Conservation (phyloP, 2,113 vertebrate genomes). For the Antigone vipio region DNA sequence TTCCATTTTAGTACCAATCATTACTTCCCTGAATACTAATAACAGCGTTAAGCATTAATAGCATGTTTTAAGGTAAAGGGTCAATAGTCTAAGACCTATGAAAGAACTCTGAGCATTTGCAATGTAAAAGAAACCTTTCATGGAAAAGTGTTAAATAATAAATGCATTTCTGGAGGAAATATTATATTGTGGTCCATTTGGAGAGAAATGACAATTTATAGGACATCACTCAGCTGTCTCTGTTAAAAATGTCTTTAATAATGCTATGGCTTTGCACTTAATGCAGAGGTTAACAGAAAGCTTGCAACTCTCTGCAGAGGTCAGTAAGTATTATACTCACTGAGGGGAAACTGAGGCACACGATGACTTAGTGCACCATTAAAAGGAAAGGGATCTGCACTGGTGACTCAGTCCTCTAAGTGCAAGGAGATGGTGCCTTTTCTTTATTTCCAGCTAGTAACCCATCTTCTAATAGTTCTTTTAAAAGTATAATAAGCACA, state of each 20-base stretch:
- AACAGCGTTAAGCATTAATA: constrained; percentile 58
- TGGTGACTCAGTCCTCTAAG: not conserved
- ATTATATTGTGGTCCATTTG: constrained; percentile 7
- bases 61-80: constrained; percentile 63
- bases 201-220: constrained; percentile 14
- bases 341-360: constrained; percentile 51
- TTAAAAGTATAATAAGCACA: not conserved
- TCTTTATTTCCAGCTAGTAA: not conserved
- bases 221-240: not conserved
- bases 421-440: not conserved
- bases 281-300: not conserved
- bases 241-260: constrained; percentile 15
- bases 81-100: constrained; percentile 43
- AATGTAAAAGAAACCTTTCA: constrained; percentile 68
- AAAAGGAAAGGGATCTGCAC: not conserved
- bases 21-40: constrained; percentile 66
- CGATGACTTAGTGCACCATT: not conserved
- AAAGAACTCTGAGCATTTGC: constrained; percentile 53
- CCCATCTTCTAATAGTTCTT: not conserved
- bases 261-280: not conserved
- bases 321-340: not conserved
- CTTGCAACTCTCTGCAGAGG: not conserved
- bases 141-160: constrained; percentile 43
- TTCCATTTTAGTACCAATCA: constrained; percentile 60
- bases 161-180: constrained; percentile 1